These are phyloP conservation scores for Paraplagusia blochii DNA, from an alignment of 2,113 vertebrate genomes.

Conservation along the genomic window DNA sequence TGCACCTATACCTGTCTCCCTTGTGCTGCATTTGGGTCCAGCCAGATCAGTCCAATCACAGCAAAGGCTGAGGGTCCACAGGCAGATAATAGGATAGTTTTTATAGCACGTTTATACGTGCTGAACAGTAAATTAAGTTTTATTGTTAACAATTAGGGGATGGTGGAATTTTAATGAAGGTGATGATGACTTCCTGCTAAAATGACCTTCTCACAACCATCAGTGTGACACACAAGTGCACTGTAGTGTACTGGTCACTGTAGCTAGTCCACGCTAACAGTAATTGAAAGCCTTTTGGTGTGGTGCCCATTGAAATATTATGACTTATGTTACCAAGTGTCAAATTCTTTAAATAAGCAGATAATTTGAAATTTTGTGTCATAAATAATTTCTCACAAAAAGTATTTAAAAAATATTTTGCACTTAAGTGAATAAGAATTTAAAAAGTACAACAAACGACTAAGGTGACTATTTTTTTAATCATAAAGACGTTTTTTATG, in stretches of 20 bases:
- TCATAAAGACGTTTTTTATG: too few species aligned
- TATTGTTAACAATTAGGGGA: slow-evolving; percentile 30
- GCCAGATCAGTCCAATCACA: too few species aligned
- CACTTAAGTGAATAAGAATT: background rate
- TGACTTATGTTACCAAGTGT: slow-evolving; percentile 12
- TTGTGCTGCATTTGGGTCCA: too few species aligned
- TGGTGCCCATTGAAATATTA: slow-evolving; percentile 16
- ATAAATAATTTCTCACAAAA: background rate
- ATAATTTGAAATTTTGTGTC: background rate
- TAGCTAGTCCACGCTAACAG: slow-evolving; percentile 17
- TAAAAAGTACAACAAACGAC: too few species aligned
- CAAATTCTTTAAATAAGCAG: background rate
- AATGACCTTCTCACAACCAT: slow-evolving; percentile 40
- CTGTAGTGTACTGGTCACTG: slow-evolving; percentile 24
- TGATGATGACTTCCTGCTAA: slow-evolving; percentile 34
- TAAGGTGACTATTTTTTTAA: too few species aligned
- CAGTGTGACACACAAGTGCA: slow-evolving; percentile 12
- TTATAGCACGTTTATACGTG: slow-evolving; percentile 34
- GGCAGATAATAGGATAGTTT: slow-evolving; percentile 34
- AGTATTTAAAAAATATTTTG: background rate
- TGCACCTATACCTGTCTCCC: too few species aligned
- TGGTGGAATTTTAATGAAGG: slow-evolving; percentile 13
- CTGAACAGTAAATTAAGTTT: slow-evolving; percentile 37
- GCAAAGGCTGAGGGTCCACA: slow-evolving; percentile 8
- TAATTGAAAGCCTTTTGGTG: slow-evolving; percentile 30